phyloP scores from a whole-genome alignment of 1,140 invertebrate species.

The Bombyx mori region DNA sequence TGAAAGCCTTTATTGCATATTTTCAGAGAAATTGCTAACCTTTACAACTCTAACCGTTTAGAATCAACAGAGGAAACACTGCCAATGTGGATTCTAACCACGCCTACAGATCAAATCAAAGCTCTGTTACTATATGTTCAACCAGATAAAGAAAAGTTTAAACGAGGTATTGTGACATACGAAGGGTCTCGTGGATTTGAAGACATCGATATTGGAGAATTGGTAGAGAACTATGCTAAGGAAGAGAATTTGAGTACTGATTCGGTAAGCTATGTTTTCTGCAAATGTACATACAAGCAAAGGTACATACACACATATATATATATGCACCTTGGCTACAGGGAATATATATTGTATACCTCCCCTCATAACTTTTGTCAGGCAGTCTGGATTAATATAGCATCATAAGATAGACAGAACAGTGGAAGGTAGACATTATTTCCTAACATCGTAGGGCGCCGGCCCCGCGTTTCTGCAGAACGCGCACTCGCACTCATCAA shows the following conservation, averaged over 20 bases:
- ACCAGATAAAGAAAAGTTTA: conserved; percentile 49
- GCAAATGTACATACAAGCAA: too few species aligned
- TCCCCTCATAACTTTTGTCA: too few species aligned
- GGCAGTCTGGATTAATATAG: too few species aligned
- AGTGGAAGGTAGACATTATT: too few species aligned
- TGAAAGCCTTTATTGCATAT: conserved; percentile 6
- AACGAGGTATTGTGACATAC: conserved; percentile 54
- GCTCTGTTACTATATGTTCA: conserved; percentile 49
- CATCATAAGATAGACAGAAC: too few species aligned
- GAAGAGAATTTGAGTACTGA: conserved; percentile 32
- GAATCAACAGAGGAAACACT: conserved; percentile 34
- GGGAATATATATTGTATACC: too few species aligned
- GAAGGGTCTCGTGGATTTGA: conserved; percentile 34
- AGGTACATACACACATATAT: too few species aligned
- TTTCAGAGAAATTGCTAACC: conserved; percentile 58
- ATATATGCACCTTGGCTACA: too few species aligned
- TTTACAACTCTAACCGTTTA: conserved; percentile 41
- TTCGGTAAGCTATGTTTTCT: conserved; percentile 26
- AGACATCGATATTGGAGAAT: conserved; percentile 42
- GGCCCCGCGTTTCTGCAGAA: too few species aligned
- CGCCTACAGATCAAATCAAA: conserved; percentile 32
- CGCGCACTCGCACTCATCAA: too few species aligned
- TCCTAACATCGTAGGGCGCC: too few species aligned
- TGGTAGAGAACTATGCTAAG: conserved; percentile 37
- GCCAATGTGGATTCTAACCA: conserved; percentile 61